Evolutionary conservation across 2,113 vertebrate genomes (phyloP), one percentile per base, ranked within the genome.

Genomic region (Tachysurus vachellii): DNA sequence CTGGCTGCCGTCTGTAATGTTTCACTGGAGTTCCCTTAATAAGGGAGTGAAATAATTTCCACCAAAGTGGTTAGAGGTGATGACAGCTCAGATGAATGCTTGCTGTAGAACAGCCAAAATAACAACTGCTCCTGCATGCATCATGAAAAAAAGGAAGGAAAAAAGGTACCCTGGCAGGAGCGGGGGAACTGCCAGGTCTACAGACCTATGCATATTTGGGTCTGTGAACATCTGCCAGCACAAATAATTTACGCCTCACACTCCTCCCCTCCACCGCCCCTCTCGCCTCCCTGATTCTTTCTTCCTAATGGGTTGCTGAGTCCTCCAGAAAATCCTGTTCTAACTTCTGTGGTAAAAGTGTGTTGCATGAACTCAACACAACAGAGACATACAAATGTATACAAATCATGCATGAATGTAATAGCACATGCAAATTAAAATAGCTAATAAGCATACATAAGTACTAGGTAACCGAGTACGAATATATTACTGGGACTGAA

Each of bases 181-280:
- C 64, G 36, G 91, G 36, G 93, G 87, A 86, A 57, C 95, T 95
- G 91, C 92, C 93, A 95, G 93, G 91, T 93, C 93, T 88, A 92
- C 96, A 94, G 94, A 96, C 95, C 96, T 96, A 95, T 96, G 95
- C 95, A 96, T 96, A 96, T 96, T 96, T 95, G 95, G 95, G 94
- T 94, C 90, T 94, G 92, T 95, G 94, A 95, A 96, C 95, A 95
- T 95, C 94, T 96, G 95, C 95, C 94, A 94, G 93, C 89, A 91
- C 95, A 93, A 95, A 95, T 95, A 95, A 95, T 96, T 96, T 90
- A 95, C 94, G 91, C 83, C 79, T 73, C 66, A 54, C 47, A 71
- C 80, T 23, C 23, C 80, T 44, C 77, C n/a, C 79, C 73, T 50
- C 54, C 80, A 71, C 82, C 23, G 11, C 53, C 84, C n/a, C 81